Evolutionary conservation across 2,113 vertebrate genomes (phyloP).

Genomic region (Microtus pennsylvanicus): DNA sequence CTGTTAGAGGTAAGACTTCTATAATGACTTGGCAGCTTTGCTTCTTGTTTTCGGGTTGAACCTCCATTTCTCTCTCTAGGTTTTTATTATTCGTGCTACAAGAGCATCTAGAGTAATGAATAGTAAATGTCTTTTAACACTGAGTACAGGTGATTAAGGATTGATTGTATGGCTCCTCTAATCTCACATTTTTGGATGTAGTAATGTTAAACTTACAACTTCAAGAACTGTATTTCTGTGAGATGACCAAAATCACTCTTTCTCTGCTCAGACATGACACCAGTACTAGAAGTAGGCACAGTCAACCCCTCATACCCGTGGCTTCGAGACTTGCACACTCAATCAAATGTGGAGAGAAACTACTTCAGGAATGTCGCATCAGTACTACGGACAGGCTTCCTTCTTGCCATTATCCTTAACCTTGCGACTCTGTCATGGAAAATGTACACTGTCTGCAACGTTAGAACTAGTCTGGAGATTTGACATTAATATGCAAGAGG

Average conservation of each 20-base stretch:
- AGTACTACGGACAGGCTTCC: neutral
- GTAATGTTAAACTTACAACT: neutral
- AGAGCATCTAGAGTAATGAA: neutral
- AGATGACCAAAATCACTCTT: neutral
- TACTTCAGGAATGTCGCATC: neutral
- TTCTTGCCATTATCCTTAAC: neutral
- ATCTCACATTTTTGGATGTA: neutral
- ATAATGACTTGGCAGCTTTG: too few species aligned
- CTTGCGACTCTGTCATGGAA: neutral
- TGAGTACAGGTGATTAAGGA: neutral
- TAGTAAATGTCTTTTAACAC: neutral
- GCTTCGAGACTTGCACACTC: neutral
- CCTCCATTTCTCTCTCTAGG: too few species aligned
- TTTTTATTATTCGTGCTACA: too few species aligned
- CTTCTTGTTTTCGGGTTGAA: too few species aligned
- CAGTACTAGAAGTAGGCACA: neutral
- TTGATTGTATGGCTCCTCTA: neutral
- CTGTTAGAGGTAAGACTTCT: too few species aligned
- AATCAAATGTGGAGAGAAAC: neutral
- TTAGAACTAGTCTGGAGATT: neutral
- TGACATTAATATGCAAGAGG: neutral
- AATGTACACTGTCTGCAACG: neutral
- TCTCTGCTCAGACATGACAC: neutral
- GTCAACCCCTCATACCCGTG: too few species aligned
- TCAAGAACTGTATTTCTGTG: constrained; percentile 3